Percentiles rank a stretch among this genome's conserved stretches.
phyloP scores from a whole-genome alignment of 2,113 vertebrate genomes.

The Anguilla japonica region DNA sequence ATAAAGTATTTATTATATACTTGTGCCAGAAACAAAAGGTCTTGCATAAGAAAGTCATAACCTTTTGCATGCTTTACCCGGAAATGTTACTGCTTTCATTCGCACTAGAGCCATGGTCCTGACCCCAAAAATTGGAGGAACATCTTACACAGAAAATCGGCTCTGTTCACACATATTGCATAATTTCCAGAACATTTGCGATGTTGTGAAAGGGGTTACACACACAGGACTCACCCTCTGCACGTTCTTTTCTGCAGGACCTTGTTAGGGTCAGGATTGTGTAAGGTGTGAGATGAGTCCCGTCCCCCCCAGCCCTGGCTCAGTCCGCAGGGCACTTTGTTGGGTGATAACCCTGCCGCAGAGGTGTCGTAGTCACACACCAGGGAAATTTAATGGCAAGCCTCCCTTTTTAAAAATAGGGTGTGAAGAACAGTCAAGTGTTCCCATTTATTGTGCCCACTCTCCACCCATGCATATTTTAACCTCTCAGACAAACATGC shows the following conservation, averaged over 20 bases:
- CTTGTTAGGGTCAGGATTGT: background rate
- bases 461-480: background rate
- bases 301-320: too few species aligned
- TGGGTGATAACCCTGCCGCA: background rate
- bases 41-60: too few species aligned
- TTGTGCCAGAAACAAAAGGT: too few species aligned
- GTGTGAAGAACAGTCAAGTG: background rate
- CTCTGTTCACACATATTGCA: too few species aligned
- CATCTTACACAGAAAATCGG: too few species aligned
- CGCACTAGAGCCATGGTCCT: too few species aligned
- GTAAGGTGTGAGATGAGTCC: background rate
- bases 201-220: too few species aligned
- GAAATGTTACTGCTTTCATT: too few species aligned
- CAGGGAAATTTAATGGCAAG: background rate
- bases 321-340: background rate
- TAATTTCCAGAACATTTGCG: too few species aligned
- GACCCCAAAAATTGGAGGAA: too few species aligned
- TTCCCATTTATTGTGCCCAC: background rate
- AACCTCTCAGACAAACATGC: background rate
- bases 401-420: background rate
- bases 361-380: background rate
- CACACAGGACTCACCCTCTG: background rate
- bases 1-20: too few species aligned
- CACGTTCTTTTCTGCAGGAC: background rate
- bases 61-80: too few species aligned